Percentiles rank a stretch among this genome's conserved stretches.
phyloP scores from a whole-genome alignment of 2,113 vertebrate species.

The Ctenomys sociabilis region DNA sequence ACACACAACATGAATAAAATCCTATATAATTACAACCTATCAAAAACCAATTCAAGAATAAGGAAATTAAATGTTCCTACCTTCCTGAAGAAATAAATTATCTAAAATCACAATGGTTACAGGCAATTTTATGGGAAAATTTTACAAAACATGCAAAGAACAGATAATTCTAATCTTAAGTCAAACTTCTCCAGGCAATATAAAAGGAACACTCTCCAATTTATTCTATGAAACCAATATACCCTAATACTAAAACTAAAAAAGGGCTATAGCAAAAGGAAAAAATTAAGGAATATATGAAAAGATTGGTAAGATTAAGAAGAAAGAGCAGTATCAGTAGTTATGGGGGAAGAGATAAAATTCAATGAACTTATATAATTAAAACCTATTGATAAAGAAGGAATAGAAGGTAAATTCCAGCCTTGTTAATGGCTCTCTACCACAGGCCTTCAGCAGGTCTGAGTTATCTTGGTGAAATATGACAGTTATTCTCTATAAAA shows the following conservation, averaged over 20 bases:
- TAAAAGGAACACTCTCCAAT: background rate
- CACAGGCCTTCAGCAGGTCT: background rate
- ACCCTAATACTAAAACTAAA: background rate
- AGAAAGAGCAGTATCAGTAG: background rate
- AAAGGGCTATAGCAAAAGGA: background rate
- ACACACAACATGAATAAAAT: background rate
- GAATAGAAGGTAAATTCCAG: background rate
- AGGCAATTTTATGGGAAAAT: background rate
- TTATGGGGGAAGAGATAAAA: background rate
- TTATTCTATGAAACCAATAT: no score
- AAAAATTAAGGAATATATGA: background rate
- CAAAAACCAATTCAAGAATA: background rate
- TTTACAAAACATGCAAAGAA: background rate
- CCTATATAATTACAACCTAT: background rate
- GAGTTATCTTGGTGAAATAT: background rate
- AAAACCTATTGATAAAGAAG: background rate
- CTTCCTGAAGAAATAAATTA: background rate
- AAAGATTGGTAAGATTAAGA: background rate
- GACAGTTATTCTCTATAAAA: background rate
- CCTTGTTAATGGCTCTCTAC: background rate
- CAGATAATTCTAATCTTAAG: background rate
- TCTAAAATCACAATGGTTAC: background rate
- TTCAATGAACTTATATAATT: background rate
- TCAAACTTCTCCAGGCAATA: background rate
- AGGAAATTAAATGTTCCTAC: background rate